phyloP scores from a whole-genome alignment of 2,797 vertebrate species.

The Xerus rutilus region DNA sequence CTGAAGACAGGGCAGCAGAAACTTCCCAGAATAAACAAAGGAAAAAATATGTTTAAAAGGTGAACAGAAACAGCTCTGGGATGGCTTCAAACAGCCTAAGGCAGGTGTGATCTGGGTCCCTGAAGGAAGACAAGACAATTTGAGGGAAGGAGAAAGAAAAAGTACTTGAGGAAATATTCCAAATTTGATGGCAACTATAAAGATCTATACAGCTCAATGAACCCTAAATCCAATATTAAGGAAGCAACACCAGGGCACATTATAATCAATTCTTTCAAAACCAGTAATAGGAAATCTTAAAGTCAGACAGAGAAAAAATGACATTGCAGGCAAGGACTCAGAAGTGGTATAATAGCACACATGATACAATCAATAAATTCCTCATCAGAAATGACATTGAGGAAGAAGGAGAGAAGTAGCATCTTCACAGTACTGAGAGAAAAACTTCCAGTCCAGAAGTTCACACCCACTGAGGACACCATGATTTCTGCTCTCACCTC shows the following conservation, averaged over 20 bases:
- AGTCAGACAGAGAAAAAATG: neutral
- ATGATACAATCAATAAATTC: neutral
- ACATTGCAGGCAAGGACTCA: neutral
- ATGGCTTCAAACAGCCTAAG: accelerated
- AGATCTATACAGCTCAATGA: neutral
- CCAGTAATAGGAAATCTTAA: neutral
- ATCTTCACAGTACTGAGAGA: neutral
- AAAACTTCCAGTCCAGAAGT: neutral
- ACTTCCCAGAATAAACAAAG: neutral
- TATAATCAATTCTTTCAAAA: neutral
- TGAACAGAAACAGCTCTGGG: accelerated
- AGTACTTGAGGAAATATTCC: neutral
- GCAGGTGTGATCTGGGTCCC: accelerated
- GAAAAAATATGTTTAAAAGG: no score
- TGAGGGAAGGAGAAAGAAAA: accelerated
- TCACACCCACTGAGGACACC: accelerated
- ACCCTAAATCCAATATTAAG: neutral
- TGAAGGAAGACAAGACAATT: neutral
- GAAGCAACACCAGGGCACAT: no score
- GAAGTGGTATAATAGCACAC: no score
- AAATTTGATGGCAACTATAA: neutral
- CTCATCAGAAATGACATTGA: neutral
- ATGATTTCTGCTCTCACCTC: neutral
- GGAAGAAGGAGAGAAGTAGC: neutral
- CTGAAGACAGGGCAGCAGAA: accelerated